phyloP scores from a whole-genome alignment of 2,113 vertebrate genomes.

The Ramphastos sulfuratus region DNA sequence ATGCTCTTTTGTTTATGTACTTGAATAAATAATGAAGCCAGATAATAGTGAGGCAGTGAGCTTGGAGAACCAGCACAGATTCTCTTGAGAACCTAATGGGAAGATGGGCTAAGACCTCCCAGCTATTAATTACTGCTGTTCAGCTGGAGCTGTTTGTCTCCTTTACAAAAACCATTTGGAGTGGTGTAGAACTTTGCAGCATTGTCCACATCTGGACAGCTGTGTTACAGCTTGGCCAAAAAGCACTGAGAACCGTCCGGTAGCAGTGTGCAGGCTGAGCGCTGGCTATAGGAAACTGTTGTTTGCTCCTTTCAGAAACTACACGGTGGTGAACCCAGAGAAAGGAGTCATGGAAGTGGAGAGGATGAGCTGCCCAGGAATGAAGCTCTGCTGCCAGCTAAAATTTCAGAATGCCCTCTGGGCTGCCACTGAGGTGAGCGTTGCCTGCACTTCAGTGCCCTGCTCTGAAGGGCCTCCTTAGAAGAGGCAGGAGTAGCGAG shows the following conservation, averaged over 20 bases:
- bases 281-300: background rate
- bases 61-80: background rate
- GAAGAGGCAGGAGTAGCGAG: background rate
- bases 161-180: background rate
- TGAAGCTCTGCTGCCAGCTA: slow-evolving; percentile 88
- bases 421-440: slow-evolving; percentile 89
- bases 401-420: slow-evolving; percentile 90
- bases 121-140: slow-evolving; percentile 25
- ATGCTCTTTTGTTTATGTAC: background rate
- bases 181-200: background rate
- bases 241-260: fast-evolving
- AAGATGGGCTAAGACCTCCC: slow-evolving; percentile 30
- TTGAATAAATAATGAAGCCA: background rate
- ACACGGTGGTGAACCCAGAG: slow-evolving; percentile 91
- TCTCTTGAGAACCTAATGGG: slow-evolving; percentile 31
- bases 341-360: slow-evolving; percentile 91
- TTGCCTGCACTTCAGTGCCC: background rate
- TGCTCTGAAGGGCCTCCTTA: background rate
- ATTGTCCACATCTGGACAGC: background rate
- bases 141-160: slow-evolving; percentile 25
- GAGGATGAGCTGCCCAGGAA: slow-evolving; percentile 87
- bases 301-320: slow-evolving; percentile 79
- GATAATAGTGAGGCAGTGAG: background rate
- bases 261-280: background rate
- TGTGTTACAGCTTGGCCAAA: background rate